Evolutionary conservation across 2,888 invertebrate genomes (phyloP), one percentile per base, ranked within the genome.

Genomic region (Rhopalosiphum nymphaeae): DNA sequence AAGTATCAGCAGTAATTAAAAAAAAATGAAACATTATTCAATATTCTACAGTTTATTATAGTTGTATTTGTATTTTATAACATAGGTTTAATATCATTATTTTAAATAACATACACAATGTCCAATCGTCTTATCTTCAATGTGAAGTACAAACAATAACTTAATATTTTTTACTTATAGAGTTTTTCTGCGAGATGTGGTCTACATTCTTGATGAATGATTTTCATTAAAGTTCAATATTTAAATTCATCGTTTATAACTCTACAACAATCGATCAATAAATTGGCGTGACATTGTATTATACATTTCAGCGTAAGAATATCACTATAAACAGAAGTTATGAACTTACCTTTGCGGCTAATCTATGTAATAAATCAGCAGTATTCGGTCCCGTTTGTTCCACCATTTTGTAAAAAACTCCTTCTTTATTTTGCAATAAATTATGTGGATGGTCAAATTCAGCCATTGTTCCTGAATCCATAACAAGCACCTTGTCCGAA

Each of bases 401-500:
- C 0, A 98, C 97, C 98, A 98, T 98, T 95, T 97, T 97, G 3
- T 97, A 96, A 94, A 98, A 97, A 93, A 97, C 96, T 7, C 97
- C 97, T 9, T 97, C 96, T 4, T 96, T 96, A 95, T 97, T 97
- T 95, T 96, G 96, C 67, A 98, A 96, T 92, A 98, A 96, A 94
- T 97, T 96, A 95, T 97, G 96, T 0, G 98, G 98, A 95, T 97
- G 97, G 95, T 97, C 97, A 95, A 97, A 98, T 96, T 98, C 98
- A 94, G 97, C 97, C 94, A 98, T 97, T 36, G 96, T 96, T 1
- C 99, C 99, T 16, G 97, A 97, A 95, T 98, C 98, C 97, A 99
- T 97, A 3, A 99, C 98, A 95, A 99, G 96, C 42, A 98, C 97
- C 94, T 97, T 97, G 96, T 98, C 98, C 0, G 98, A 98, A 96